Percentiles rank a stretch among this genome's conserved stretches.
Conservation (phyloP, 1,140 invertebrate species). For the Drosophila setifemur region DNA sequence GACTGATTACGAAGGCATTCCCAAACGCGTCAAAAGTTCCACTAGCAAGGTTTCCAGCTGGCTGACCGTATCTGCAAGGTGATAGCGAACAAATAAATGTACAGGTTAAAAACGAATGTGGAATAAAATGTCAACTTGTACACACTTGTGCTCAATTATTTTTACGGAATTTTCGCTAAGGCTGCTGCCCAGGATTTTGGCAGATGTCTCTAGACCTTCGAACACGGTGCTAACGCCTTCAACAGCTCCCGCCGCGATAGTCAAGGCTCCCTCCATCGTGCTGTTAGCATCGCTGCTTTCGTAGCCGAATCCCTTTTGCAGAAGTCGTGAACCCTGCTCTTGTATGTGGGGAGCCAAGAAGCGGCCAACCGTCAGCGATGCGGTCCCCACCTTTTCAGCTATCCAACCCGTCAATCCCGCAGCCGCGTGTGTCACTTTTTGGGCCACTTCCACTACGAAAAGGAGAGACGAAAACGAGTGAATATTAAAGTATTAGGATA, state of each 20-base stretch:
- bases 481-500: no score
- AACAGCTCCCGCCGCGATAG: conserved; percentile 87
- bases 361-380: conserved; percentile 85
- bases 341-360: conserved; percentile 87
- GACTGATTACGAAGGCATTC: conserved; percentile 85
- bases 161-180: conserved; percentile 88
- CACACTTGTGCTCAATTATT: conserved; percentile 87
- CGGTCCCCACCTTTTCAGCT: conserved; percentile 86
- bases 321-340: conserved; percentile 85
- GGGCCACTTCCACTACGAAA: conserved; percentile 85
- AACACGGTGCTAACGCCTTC: conserved; percentile 88
- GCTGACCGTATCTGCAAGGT: conserved; percentile 85
- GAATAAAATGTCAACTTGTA: neutral
- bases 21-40: conserved; percentile 86
- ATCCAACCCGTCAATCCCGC: conserved; percentile 86
- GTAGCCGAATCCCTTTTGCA: conserved; percentile 84
- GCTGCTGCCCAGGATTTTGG: conserved; percentile 85
- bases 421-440: conserved; percentile 85
- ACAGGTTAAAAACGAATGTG: conserved; percentile 52
- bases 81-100: no score
- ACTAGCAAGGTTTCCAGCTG: conserved; percentile 84
- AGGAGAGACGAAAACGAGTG: neutral
- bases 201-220: conserved; percentile 86
- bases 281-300: conserved; percentile 84
- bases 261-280: conserved; percentile 85